Evolutionary conservation across 2,797 vertebrate genomes (phyloP), one percentile per base, ranked within the genome.

Genomic region (Muscicapa striata): DNA sequence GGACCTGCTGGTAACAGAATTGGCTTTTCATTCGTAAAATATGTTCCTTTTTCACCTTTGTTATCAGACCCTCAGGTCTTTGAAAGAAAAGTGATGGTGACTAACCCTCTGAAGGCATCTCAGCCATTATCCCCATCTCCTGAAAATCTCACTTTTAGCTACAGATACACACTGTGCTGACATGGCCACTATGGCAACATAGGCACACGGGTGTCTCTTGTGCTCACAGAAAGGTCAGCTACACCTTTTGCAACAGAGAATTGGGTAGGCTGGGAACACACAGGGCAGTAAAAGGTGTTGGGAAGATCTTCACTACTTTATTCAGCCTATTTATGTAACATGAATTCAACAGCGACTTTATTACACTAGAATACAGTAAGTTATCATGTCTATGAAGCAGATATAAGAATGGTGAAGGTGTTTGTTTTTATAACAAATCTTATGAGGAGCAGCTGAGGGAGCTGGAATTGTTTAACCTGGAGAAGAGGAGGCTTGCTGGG

Each of bases 151-250:
- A 18, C 21, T 63, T 77, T 41, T 46, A 62, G n/a, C 30, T 79
- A 19, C 26, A 66, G 24, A 9, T 13, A 24, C 10, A 34, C 21
- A 18, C 3, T 15, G 15, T 2, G 19, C 5, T 57, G 74, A 41
- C 38, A 43, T 1, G 0, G 22, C 22, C 27, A 4, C 48, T 66
- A 6, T 15, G 17, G 43, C 22, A 51, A 38, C 20, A 4, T 4
- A 27, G 26, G 9, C 34, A 74, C 41, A 14, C 2, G 0, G 23
- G n/a, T n/a, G 20, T 70, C 63, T 32, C 32, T 32, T 36, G 45
- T 29, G 10, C n/a, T 67, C 34, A 27, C 34, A 26, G 54, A 38
- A 62, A 45, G 14, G 5, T 29, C 57, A 45, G 9, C 51, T 43
- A 30, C 24, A 74, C 15, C 26, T 84, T 76, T 85, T 59, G 21